Percentiles rank a stretch among this genome's conserved stretches.
Evolutionary conservation across 2,797 vertebrate species (phyloP).

Genomic region (Poeciliopsis infans): DNA sequence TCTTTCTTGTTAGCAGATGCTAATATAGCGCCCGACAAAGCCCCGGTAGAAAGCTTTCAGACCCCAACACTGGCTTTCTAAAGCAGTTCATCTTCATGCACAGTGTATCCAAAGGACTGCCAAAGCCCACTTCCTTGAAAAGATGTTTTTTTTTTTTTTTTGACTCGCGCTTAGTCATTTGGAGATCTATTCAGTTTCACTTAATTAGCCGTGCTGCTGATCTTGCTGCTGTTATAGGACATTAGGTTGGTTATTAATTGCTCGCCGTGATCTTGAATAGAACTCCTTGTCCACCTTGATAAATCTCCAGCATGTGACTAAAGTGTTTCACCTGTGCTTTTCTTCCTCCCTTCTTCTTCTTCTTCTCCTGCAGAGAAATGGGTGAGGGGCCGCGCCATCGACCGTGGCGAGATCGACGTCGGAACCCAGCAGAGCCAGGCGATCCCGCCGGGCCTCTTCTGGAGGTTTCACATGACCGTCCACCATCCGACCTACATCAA

Average conservation of each 20-base stretch:
- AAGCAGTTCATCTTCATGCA: slow-evolving; percentile 72
- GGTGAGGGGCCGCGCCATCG: slow-evolving; percentile 92
- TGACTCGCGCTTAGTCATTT: slow-evolving; percentile 53
- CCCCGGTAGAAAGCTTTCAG: slow-evolving; percentile 57
- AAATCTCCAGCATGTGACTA: slow-evolving; percentile 38
- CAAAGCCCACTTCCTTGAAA: slow-evolving; percentile 49
- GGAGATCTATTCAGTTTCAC: slow-evolving; percentile 58
- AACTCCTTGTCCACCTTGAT: slow-evolving; percentile 34
- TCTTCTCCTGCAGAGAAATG: slow-evolving; percentile 76
- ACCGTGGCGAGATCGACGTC: slow-evolving; percentile 92
- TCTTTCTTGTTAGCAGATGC: slow-evolving; percentile 70
- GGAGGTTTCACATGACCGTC: slow-evolving; percentile 95
- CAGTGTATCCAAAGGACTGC: slow-evolving; percentile 51
- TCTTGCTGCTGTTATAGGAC: slow-evolving; percentile 59
- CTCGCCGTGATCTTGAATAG: slow-evolving; percentile 44
- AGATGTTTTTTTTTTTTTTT: slow-evolving; percentile 39
- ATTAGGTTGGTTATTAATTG: slow-evolving; percentile 59
- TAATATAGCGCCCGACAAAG: slow-evolving; percentile 73
- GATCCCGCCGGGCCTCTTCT: slow-evolving; percentile 95
- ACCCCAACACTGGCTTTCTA: slow-evolving; percentile 68
- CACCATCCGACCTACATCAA: slow-evolving; percentile 94
- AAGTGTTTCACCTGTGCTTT: slow-evolving; percentile 32
- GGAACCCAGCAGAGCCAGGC: slow-evolving; percentile 93
- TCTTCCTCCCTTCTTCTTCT: slow-evolving; percentile 2
- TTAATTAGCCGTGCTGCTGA: slow-evolving; percentile 65